Evolutionary conservation across 2,888 invertebrate species (phyloP).

Genomic region (Hypena proboscidalis): DNA sequence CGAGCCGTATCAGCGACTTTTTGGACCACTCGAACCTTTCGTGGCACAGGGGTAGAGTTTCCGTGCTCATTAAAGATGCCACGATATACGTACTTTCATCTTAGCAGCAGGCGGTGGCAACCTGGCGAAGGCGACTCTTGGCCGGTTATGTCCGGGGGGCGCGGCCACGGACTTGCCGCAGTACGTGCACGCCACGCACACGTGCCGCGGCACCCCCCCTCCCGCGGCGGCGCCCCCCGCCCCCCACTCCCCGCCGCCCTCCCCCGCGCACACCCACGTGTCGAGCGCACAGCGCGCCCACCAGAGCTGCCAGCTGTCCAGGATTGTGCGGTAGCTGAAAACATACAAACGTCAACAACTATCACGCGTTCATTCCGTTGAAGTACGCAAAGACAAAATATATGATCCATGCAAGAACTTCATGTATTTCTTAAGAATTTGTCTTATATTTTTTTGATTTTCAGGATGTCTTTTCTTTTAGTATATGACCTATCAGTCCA

Average conservation of each 20-base stretch:
- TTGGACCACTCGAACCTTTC: too few relatives aligned
- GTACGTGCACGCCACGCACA: slow-evolving; percentile 94
- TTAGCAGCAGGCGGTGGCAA: slow-evolving; percentile 89
- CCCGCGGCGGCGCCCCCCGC: slow-evolving; percentile 69
- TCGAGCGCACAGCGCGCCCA: slow-evolving; percentile 95
- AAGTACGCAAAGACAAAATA: too few relatives aligned
- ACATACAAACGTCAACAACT: not conserved
- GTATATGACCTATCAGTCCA: too few relatives aligned
- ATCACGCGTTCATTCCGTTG: too few relatives aligned
- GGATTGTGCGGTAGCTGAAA: slow-evolving; percentile 90
- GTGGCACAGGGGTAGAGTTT: too few relatives aligned
- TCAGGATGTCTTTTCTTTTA: too few relatives aligned
- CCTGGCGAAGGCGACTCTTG: slow-evolving; percentile 84
- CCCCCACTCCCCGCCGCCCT: slow-evolving; percentile 76
- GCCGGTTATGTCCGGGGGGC: slow-evolving; percentile 83
- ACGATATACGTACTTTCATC: slow-evolving; percentile 84
- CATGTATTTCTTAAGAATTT: too few relatives aligned
- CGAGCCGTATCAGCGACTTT: too few relatives aligned
- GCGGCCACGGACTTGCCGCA: slow-evolving; percentile 97
- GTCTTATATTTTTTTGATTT: too few relatives aligned
- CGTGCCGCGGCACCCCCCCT: slow-evolving; percentile 53
- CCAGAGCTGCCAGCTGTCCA: slow-evolving; percentile 97
- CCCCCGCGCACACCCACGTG: slow-evolving; percentile 88
- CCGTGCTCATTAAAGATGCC: too few relatives aligned
- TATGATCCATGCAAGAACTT: too few relatives aligned